These are phyloP conservation scores for Electrona antarctica DNA, from an alignment of 2,113 vertebrate species.

Conservation along the genomic window DNA sequence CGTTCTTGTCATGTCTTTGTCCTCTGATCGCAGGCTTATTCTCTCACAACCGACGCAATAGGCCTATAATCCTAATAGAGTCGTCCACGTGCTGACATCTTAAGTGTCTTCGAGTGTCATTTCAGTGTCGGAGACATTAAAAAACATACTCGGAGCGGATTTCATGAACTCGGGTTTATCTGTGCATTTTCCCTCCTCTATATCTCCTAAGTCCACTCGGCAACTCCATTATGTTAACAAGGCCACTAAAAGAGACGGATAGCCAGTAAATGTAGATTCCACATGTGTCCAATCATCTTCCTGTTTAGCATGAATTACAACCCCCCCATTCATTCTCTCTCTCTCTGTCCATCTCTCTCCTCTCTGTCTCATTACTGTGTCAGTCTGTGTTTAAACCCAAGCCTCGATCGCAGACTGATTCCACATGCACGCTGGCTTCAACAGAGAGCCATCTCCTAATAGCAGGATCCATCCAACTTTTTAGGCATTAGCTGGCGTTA, in stretches of 20 bases:
- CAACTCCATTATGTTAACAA: slow-evolving; percentile 27
- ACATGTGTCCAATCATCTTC: slow-evolving; percentile 54
- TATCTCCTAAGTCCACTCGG: slow-evolving; percentile 4
- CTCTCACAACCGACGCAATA: slow-evolving; percentile 6
- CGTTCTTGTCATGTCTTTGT: background rate
- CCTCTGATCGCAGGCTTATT: background rate
- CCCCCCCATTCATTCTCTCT: slow-evolving; percentile 25
- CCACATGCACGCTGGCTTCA: slow-evolving; percentile 43
- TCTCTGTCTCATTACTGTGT: slow-evolving; percentile 56
- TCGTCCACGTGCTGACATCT: background rate
- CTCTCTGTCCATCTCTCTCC: slow-evolving; percentile 14
- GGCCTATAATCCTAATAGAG: background rate
- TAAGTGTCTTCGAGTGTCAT: slow-evolving; percentile 15
- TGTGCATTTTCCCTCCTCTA: slow-evolving; percentile 11
- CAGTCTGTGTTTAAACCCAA: slow-evolving; percentile 60
- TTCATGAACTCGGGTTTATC: background rate
- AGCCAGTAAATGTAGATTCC: slow-evolving; percentile 17
- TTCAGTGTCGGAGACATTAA: slow-evolving; percentile 8
- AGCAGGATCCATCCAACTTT: slow-evolving; percentile 40
- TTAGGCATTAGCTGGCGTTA: slow-evolving; percentile 60
- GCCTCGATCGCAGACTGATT: slow-evolving; percentile 54
- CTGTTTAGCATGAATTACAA: slow-evolving; percentile 40
- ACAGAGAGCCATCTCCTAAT: slow-evolving; percentile 51
- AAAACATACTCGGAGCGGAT: background rate
- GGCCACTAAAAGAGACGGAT: slow-evolving; percentile 21